Evolutionary conservation across 2,888 invertebrate genomes (phyloP).

Genomic region (Limnephilus rhombicus): DNA sequence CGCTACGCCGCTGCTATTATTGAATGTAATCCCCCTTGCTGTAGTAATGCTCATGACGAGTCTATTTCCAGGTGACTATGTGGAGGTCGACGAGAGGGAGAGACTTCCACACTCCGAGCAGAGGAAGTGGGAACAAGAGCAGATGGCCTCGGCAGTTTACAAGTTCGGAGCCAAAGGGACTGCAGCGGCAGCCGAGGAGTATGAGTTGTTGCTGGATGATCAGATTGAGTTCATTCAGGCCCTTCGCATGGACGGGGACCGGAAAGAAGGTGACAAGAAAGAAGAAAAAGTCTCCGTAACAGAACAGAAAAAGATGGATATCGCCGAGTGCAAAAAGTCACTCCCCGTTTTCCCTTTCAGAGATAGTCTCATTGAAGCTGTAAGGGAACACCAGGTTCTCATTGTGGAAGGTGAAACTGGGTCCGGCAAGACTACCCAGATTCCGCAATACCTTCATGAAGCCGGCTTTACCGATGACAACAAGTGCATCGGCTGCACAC

Average conservation of each 20-base stretch:
- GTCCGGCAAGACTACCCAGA: constrained; percentile 99
- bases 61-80: constrained; percentile 80
- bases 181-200: constrained; percentile 83
- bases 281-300: constrained; percentile 81
- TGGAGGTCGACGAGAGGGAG: constrained; percentile 92
- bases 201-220: constrained; percentile 95
- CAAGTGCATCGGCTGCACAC: constrained; percentile 97
- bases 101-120: constrained; percentile 90
- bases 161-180: constrained; percentile 96
- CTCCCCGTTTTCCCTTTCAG: constrained; percentile 96
- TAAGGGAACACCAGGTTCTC: constrained; percentile 92
- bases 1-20: neutral
- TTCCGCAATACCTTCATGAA: constrained; percentile 98
- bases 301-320: constrained; percentile 86
- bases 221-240: constrained; percentile 99
- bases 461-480: constrained; percentile 91
- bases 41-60: neutral
- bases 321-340: constrained; percentile 94
- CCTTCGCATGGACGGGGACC: constrained; percentile 86
- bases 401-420: constrained; percentile 99
- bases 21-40: neutral
- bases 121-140: constrained; percentile 98
- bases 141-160: constrained; percentile 94
- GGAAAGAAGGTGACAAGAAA: constrained; percentile 73
- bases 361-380: constrained; percentile 92